Conservation (phyloP, 2,113 vertebrate species). For the Athene cunicularia region DNA sequence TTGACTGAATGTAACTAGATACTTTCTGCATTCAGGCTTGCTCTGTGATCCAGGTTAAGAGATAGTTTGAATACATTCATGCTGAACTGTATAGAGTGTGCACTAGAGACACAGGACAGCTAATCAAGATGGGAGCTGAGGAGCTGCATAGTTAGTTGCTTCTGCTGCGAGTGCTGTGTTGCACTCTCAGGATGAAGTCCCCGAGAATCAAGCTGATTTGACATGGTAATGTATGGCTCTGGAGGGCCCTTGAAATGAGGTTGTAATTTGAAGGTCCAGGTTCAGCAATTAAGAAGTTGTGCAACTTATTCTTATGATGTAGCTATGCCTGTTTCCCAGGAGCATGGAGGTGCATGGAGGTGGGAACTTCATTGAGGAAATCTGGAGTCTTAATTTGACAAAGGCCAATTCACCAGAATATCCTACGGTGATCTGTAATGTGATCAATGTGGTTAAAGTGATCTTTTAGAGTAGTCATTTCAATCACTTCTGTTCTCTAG, state of each 20-base stretch:
- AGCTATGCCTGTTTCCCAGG: not conserved
- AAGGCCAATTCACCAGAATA: not conserved
- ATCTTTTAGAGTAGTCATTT: constrained; percentile 3
- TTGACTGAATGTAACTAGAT: not conserved
- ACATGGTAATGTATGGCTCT: not conserved
- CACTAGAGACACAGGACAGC: not conserved
- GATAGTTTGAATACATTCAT: not conserved
- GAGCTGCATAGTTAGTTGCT: not conserved
- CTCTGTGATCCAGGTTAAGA: not conserved
- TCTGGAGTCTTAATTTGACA: not conserved
- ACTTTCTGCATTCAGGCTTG: not conserved
- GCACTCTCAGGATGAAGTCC: not conserved
- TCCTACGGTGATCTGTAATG: not conserved
- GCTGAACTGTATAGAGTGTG: not conserved
- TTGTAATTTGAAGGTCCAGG: not conserved
- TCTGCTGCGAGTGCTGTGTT: not conserved
- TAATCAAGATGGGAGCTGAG: not conserved
- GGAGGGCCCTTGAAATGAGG: not conserved
- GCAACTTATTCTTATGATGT: not conserved
- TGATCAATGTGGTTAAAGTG: not conserved
- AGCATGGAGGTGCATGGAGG: not conserved
- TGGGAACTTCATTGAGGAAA: not conserved
- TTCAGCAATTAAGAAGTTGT: not conserved
- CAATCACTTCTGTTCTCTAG: not conserved
- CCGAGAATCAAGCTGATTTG: not conserved